Evolutionary conservation across 53 echinoderm and acorn worm genomes (phyloP).

Genomic region (Patiria pectinifera): DNA sequence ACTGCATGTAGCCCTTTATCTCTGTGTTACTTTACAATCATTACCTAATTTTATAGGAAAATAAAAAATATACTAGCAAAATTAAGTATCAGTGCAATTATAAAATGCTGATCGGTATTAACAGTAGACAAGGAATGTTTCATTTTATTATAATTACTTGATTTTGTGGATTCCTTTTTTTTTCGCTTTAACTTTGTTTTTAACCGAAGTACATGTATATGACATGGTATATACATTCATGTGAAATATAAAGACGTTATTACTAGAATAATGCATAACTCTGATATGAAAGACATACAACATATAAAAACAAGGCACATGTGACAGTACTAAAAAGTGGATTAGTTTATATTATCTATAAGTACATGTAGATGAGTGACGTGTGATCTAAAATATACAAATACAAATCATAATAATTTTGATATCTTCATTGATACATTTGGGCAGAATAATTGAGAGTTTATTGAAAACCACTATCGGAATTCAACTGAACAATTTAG

Average conservation of each 20-base stretch:
- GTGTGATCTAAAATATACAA: constrained; percentile 20
- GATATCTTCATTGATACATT: no score
- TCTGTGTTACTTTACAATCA: no score
- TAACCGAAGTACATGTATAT: no score
- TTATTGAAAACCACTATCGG: no score
- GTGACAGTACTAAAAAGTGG: background rate
- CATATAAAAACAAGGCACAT: background rate
- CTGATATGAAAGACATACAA: constrained; percentile 2
- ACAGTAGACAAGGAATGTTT: background rate
- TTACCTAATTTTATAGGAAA: no score
- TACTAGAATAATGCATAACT: background rate
- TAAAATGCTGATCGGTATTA: constrained; percentile 3
- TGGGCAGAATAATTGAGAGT: no score
- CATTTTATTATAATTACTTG: background rate
- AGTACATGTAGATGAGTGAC: background rate
- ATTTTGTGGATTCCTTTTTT: no score
- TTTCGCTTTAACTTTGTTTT: no score
- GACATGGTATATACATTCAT: background rate
- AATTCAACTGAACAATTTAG: no score
- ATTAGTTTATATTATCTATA: background rate
- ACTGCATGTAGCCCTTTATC: background rate
- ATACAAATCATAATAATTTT: no score
- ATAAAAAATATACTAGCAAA: background rate
- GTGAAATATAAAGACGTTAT: background rate
- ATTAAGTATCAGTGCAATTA: background rate